A percentile compares a stretch with the other conserved stretches of the same genome.
These are phyloP conservation scores for Rallus limicola DNA, from an alignment of 2,113 vertebrate species.

Conservation along the genomic window DNA sequence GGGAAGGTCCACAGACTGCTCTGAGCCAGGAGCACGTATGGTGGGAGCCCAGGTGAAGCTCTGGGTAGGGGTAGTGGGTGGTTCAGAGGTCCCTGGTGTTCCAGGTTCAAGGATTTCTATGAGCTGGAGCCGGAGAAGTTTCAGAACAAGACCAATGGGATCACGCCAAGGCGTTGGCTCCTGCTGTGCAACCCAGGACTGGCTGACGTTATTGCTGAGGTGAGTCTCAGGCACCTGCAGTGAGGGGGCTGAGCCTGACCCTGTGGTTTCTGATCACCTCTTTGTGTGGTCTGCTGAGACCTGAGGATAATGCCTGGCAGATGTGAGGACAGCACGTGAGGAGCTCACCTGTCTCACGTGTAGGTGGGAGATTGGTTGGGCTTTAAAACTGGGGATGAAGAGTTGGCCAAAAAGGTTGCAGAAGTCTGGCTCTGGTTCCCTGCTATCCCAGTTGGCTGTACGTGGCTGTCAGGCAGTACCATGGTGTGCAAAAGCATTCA, in stretches of 20 bases:
- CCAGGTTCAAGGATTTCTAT: conserved; percentile 89
- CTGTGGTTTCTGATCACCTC: too few species aligned
- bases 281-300: not conserved
- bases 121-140: conserved; percentile 87
- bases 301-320: not conserved
- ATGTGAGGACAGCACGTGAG: not conserved
- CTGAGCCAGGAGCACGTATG: not conserved
- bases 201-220: conserved; percentile 84
- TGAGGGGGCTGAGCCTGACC: not conserved
- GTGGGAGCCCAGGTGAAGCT: not conserved
- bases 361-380: not conserved
- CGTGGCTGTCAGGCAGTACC: not conserved
- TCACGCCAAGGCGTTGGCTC: conserved; percentile 88
- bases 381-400: not conserved
- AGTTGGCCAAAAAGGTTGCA: not conserved
- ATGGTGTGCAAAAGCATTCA: too few species aligned
- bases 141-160: conserved; percentile 91
- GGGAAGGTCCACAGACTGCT: not conserved
- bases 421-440: not conserved
- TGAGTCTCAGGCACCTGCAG: not conserved
- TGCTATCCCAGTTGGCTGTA: rapidly evolving
- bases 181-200: conserved; percentile 88
- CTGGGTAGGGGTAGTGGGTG: not conserved
- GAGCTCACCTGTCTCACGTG: rapidly evolving
- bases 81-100: not conserved